Conservation (phyloP, 2,888 invertebrate species). For the Lymantria monacha region DNA sequence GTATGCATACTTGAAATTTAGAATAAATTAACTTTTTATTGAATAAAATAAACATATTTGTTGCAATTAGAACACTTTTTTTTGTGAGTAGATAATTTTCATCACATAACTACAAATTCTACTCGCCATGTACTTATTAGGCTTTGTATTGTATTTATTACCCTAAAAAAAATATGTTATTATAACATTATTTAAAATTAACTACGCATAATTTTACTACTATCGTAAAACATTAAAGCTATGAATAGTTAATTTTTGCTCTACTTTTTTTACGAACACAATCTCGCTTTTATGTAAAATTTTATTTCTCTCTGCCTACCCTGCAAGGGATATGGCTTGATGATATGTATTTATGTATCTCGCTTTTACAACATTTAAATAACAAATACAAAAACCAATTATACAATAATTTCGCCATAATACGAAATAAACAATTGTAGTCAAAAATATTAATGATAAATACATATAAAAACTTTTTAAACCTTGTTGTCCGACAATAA, state of each 20-base stretch:
- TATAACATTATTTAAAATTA: not conserved
- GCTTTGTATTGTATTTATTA: not conserved
- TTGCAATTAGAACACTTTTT: constrained; percentile 4
- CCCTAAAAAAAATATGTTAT: not conserved
- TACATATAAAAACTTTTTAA: too few species aligned
- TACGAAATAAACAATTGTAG: too few species aligned
- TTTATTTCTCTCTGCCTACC: too few species aligned
- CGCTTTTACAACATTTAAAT: too few species aligned
- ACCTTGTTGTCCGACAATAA: too few species aligned
- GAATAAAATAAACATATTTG: constrained; percentile 12
- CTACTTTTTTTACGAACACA: too few species aligned
- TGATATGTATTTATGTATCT: too few species aligned
- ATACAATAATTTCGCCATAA: too few species aligned
- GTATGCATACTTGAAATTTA: constrained; percentile 35
- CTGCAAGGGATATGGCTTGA: too few species aligned
- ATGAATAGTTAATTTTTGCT: not conserved
- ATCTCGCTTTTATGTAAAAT: too few species aligned
- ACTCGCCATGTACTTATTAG: not conserved
- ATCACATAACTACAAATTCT: constrained; percentile 3
- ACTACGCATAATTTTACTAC: not conserved
- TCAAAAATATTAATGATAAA: too few species aligned
- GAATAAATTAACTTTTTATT: constrained; percentile 18
- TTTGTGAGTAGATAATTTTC: not conserved
- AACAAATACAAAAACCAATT: too few species aligned
- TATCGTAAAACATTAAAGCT: not conserved